Base-by-base conservation (phyloP, 2,888 invertebrate genomes). In the Acanthococcus lagerstroemiae region DNA sequence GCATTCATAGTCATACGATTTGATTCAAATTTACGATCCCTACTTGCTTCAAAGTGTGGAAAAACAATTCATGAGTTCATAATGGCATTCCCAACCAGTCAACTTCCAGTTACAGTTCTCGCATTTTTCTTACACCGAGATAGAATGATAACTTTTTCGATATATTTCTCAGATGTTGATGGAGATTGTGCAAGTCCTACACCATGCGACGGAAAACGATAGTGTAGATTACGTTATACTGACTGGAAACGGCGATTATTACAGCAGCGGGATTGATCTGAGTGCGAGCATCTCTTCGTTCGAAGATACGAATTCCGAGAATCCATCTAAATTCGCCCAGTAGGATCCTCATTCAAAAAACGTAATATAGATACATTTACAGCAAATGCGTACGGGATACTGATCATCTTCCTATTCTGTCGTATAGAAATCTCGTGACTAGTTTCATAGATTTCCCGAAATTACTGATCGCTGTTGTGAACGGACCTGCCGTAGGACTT, bases 401-500 rank as follows among this genome's bases (percentile, higher is more conserved):
- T n/a, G n/a, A n/a, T n/a, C n/a, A n/a, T n/a, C n/a, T n/a, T n/a
- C n/a, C n/a, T n/a, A n/a, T 45, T 7, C 21, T 44, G 9, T 19
- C 9, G 6, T 24, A 3, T 9, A 66, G 66, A 22, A 46, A 56
- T n/a, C 30, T 55, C 7, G 30, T 66, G n/a, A 50, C 26, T 30
- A 22, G 25, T 26, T 50, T 66, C 7, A 66, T 66, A 4, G 66
- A 66, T 46, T 66, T 66, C 30, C 89, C 91, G 0, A 99, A 97
- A 77, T 78, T 94, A 37, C 75, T 97, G 50, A 81, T 96, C 69
- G 89, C 87, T 15, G 78, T 95, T 67, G 86, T 96, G 0, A 95
- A 97, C 80, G 97, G 97, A 1, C 95, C 95, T 48, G 92, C 94
- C 15, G 84, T 96, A 71, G 97, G 97, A 25, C 86, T 97, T 71